phyloP scores from a whole-genome alignment of 2,888 invertebrate species.

The Zaprionus obscuricornis region DNA sequence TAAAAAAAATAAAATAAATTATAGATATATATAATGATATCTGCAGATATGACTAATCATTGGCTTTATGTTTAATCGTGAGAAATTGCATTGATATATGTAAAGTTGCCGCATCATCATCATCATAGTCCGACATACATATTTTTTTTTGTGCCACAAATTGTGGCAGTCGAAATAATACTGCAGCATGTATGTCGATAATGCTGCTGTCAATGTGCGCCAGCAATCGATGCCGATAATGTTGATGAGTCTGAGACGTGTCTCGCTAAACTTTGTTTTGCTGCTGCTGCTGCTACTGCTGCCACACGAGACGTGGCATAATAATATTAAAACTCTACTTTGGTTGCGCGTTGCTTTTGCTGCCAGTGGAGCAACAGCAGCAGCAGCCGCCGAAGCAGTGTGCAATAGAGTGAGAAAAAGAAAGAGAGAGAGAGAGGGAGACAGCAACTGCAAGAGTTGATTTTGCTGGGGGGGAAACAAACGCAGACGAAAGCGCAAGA shows the following conservation, averaged over 20 bases:
- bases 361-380: constrained; percentile 68
- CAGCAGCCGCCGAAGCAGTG: constrained; percentile 7
- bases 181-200: too few species aligned
- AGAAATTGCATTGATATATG: constrained; percentile 54
- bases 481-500: constrained; percentile 41
- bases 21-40: too few species aligned
- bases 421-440: constrained; percentile 16
- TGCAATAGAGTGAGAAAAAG: too few species aligned
- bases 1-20: constrained; percentile 11
- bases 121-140: constrained; percentile 40
- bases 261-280: constrained; percentile 53
- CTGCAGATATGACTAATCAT: too few species aligned
- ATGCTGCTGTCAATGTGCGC: too few species aligned
- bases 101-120: constrained; percentile 35
- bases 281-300: not conserved
- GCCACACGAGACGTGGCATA: constrained; percentile 71
- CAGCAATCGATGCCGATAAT: too few species aligned
- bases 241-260: constrained; percentile 53
- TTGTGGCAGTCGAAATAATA: constrained; percentile 45
- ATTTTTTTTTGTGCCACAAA: constrained; percentile 28
- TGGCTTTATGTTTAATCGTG: constrained; percentile 43
- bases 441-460: constrained; percentile 29
- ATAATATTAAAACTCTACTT: constrained; percentile 71
- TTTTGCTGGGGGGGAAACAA: not conserved
- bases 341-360: constrained; percentile 67